Percentiles rank a stretch among this genome's conserved stretches.
phyloP scores from a whole-genome alignment of 1,140 invertebrate genomes.

The Aradophagus sp. region DNA sequence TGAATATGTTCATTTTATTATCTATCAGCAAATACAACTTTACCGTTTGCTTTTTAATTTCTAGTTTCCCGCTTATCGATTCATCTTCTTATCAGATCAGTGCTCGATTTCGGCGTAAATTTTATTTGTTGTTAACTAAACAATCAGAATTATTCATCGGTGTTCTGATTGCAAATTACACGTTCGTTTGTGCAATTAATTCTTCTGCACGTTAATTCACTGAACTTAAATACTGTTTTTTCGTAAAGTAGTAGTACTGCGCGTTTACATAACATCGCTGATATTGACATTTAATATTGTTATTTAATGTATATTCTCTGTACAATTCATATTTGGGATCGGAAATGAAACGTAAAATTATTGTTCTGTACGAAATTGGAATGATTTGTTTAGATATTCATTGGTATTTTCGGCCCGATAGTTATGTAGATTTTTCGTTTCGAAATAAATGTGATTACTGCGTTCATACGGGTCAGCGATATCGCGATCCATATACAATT shows the following conservation, averaged over 20 bases:
- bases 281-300: constrained; percentile 42
- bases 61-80: too few relatives aligned
- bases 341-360: constrained; percentile 35
- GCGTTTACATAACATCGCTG: constrained; percentile 17
- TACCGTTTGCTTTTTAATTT: too few relatives aligned
- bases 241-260: constrained; percentile 7
- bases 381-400: constrained; percentile 31
- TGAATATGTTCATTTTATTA: too few relatives aligned
- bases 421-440: constrained; percentile 25
- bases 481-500: too few relatives aligned
- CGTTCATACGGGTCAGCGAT: too few relatives aligned
- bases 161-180: constrained; percentile 28
- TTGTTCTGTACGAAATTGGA: constrained; percentile 23
- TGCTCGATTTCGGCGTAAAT: too few relatives aligned
- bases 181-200: constrained; percentile 36
- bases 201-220: constrained; percentile 30
- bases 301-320: constrained; percentile 31
- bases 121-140: too few relatives aligned
- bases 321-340: constrained; percentile 24
- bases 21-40: too few relatives aligned
- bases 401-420: constrained; percentile 22
- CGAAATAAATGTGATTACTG: constrained; percentile 31
- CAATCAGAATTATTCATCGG: constrained; percentile 11
- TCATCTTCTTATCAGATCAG: too few relatives aligned
- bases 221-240: constrained; percentile 36